A percentile compares a stretch with the other conserved stretches of the same genome.
phyloP scores from a whole-genome alignment of 2,113 vertebrate genomes.

The Xiphophorus hellerii region DNA sequence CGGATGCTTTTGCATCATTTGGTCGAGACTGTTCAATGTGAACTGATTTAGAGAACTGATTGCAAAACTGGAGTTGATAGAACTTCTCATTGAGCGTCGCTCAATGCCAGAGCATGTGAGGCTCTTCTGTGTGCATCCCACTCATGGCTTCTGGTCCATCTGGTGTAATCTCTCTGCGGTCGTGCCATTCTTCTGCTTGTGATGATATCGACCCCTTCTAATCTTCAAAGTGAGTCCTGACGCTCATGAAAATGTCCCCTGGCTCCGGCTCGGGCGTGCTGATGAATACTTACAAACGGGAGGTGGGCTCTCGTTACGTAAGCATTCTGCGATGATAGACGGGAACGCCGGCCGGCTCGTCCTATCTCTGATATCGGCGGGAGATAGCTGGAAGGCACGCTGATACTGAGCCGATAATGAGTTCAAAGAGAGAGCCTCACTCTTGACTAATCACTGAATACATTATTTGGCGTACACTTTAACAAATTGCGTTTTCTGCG shows the following conservation, averaged over 20 bases:
- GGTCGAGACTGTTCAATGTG: background rate
- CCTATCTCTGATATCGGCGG: slow-evolving; percentile 55
- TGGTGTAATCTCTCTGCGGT: slow-evolving; percentile 25
- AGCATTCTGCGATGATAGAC: slow-evolving; percentile 34
- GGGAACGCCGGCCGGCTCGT: slow-evolving; percentile 21
- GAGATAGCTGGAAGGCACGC: slow-evolving; percentile 35
- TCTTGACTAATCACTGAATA: slow-evolving; percentile 35
- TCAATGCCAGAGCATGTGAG: background rate
- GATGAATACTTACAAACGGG: slow-evolving; percentile 18
- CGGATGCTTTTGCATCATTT: slow-evolving; percentile 20
- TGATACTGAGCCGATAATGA: slow-evolving; percentile 47
- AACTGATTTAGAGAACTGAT: slow-evolving; percentile 3
- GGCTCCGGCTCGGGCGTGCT: slow-evolving; percentile 6
- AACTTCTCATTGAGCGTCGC: slow-evolving; percentile 25
- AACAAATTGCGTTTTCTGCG: slow-evolving; percentile 34
- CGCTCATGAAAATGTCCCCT: slow-evolving; percentile 54
- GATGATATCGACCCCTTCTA: slow-evolving; percentile 55
- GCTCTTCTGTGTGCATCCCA: slow-evolving; percentile 10
- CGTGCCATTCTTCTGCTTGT: slow-evolving; percentile 29
- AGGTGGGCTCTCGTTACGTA: slow-evolving; percentile 38
- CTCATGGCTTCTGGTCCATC: slow-evolving; percentile 17
- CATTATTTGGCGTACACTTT: slow-evolving; percentile 54
- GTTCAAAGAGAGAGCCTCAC: slow-evolving; percentile 44
- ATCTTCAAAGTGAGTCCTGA: slow-evolving; percentile 73
- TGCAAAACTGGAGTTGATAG: background rate